phyloP scores from a whole-genome alignment of 37 sponge, comb jelly and placozoan species.

The Bolinopsis microptera region DNA sequence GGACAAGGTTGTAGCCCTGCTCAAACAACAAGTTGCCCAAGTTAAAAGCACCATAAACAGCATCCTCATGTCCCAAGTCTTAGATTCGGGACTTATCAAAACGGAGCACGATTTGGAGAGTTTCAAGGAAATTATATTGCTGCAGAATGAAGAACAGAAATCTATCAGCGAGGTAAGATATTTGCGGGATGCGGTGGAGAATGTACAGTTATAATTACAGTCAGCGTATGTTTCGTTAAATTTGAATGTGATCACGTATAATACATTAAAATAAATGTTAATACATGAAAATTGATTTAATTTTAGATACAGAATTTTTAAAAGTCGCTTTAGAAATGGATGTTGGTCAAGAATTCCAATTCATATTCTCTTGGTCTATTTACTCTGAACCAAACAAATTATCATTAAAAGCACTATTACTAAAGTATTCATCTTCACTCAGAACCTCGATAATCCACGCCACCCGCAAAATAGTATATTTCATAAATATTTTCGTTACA shows the following conservation, averaged over 20 bases:
- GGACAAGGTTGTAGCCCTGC: constrained; percentile 20
- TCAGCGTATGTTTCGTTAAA: too few relatives aligned
- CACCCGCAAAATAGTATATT: background rate
- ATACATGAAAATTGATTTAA: too few relatives aligned
- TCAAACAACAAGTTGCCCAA: background rate
- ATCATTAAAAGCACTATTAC: background rate
- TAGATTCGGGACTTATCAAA: background rate
- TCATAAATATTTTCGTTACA: background rate
- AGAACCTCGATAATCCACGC: background rate
- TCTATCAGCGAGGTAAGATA: background rate
- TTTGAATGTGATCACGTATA: too few relatives aligned
- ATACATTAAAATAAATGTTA: too few relatives aligned
- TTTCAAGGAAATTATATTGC: background rate
- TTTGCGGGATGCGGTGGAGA: too few relatives aligned
- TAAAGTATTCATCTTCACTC: constrained; percentile 3
- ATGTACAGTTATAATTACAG: too few relatives aligned
- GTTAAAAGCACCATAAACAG: constrained; percentile 36
- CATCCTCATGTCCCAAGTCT: constrained; percentile 27
- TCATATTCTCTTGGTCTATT: too few relatives aligned
- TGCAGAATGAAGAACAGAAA: constrained; percentile 23
- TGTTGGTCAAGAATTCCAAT: too few relatives aligned
- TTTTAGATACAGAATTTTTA: too few relatives aligned
- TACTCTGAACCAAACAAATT: too few relatives aligned
- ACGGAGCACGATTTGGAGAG: background rate
- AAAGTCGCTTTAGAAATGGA: too few relatives aligned